Evolutionary conservation across 2,113 vertebrate genomes (phyloP), one percentile per base, ranked within the genome.

Genomic region (Notarius quadriscutis): DNA sequence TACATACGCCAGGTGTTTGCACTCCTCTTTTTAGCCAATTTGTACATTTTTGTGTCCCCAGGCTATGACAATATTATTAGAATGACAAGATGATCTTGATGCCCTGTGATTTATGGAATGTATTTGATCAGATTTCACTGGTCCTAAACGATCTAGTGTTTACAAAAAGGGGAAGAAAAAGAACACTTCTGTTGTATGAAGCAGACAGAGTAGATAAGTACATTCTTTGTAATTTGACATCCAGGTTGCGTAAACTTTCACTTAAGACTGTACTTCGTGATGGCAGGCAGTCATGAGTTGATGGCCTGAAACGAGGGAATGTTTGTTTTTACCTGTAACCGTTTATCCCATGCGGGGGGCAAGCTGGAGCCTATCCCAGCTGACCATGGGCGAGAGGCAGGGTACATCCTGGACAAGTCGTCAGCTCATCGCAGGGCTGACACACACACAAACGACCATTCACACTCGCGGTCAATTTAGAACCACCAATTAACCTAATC

Each of bases 1-100:
- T 74, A 63, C 51, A n/a, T 20, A 27, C 57, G 65, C 80, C 86
- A 87, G 80, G 83, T 87, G 58, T 63, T n/a, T 57, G 14, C 15
- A 22, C 25, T 60, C 34, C 22, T 6, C 2, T 27, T 62, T 27
- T 50, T 51, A 5, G 60, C 27, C 9, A 60, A 2, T 67, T 67
- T 58, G 1, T 55, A 22, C 80, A 67, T 53, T 20, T 15, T 1
- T 0, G 30, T 41, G 20, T 48, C 67, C 8, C n/a, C 12, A 69
- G n/a, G 7, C 11, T 57, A 15, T 7, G 20, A 5, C 55, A 78
- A 1, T 77, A 11, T 67, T 34, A 2, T 34, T 34, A 67, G 10
- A 65, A 53, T 67, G 20, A 67, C 2, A 7, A 41, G 41, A 86
- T 9, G 25, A 27, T 78, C 17, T 11, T 63, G 27, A 78, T 10